Conservation (phyloP, 1,140 invertebrate species). For the Brachystomella parvula region DNA sequence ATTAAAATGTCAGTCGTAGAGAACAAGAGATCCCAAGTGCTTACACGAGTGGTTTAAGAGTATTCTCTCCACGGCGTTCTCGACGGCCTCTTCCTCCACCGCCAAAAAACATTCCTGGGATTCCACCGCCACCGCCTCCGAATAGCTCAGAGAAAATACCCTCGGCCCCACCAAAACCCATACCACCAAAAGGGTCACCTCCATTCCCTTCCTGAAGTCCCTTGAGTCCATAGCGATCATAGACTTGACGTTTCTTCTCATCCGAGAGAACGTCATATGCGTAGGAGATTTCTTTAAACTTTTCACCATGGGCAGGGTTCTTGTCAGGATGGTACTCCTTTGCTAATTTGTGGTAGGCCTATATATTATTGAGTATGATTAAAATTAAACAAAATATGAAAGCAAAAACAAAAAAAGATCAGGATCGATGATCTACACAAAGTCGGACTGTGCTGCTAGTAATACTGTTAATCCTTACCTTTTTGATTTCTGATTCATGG, state of each 20-base stretch:
- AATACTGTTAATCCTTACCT: conserved; percentile 53
- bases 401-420: not conserved
- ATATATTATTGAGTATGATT: conserved; percentile 44
- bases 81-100: conserved; percentile 46
- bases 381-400: not conserved
- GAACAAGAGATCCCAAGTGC: conserved; percentile 15
- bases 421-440: not conserved
- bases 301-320: conserved; percentile 71
- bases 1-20: not conserved
- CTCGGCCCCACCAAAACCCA: conserved; percentile 42
- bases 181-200: conserved; percentile 42
- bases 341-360: conserved; percentile 75
- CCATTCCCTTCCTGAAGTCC: conserved; percentile 64
- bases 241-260: conserved; percentile 52
- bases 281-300: conserved; percentile 81
- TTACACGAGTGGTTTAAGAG: conserved; percentile 58
- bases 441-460: not conserved
- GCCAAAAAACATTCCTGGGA: conserved; percentile 49
- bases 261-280: conserved; percentile 75
- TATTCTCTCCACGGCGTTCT: conserved; percentile 40
- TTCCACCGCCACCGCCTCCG: conserved; percentile 49
- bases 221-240: conserved; percentile 69
- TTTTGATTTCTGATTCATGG: conserved; percentile 73
- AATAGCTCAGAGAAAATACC: conserved; percentile 59
- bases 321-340: conserved; percentile 85